Evolutionary conservation across 2,113 vertebrate species (phyloP).

Genomic region (Archocentrus centrarchus): DNA sequence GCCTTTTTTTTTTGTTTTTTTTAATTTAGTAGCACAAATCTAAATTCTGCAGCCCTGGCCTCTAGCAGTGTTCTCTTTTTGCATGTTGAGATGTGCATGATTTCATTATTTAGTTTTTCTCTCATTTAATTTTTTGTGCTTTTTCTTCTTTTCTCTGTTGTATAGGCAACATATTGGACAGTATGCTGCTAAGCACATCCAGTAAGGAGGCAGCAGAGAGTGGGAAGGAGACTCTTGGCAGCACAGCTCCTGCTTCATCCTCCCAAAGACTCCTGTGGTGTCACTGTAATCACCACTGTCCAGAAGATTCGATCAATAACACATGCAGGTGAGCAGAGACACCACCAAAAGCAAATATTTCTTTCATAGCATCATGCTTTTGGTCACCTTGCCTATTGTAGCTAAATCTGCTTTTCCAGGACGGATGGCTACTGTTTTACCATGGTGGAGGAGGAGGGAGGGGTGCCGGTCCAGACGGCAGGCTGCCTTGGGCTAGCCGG

Average conservation of each 20-base stretch:
- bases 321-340: conserved; percentile 87
- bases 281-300: conserved; percentile 93
- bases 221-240: conserved; percentile 84
- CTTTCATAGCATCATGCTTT: background rate
- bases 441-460: conserved; percentile 94
- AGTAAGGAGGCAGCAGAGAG: conserved; percentile 84
- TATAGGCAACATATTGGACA: conserved; percentile 85
- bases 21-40: background rate
- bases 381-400: background rate
- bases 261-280: conserved; percentile 88
- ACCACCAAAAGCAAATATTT: background rate
- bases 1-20: background rate
- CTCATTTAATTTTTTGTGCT: background rate
- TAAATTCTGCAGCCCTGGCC: background rate
- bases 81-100: background rate
- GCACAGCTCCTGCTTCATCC: conserved; percentile 82
- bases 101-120: conserved; percentile 7
- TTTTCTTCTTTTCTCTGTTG: conserved; percentile 23
- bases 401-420: conserved; percentile 72
- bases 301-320: conserved; percentile 92
- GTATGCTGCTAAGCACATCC: conserved; percentile 88
- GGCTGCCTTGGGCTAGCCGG: conserved; percentile 92
- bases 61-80: background rate
- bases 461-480: conserved; percentile 87
- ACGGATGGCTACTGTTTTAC: conserved; percentile 97